phyloP scores from a whole-genome alignment of 2,113 vertebrate genomes.

The Coptodon rendalli region DNA sequence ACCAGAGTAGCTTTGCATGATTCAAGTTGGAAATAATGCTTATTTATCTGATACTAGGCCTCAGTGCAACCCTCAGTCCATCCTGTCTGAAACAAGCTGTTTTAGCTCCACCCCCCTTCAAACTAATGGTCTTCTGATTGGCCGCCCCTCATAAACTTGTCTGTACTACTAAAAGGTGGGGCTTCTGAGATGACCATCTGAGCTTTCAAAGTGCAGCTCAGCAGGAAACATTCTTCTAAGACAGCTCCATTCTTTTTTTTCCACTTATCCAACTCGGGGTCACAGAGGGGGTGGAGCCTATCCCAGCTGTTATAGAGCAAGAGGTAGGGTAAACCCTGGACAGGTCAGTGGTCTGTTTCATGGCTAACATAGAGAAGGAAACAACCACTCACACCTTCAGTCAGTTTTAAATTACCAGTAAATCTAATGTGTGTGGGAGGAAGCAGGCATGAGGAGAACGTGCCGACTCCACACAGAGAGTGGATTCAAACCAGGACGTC shows the following conservation, averaged over 20 bases:
- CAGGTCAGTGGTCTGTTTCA: not conserved
- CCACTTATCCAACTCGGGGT: not conserved
- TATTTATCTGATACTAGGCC: not conserved
- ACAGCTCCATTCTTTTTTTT: not conserved
- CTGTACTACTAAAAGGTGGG: not conserved
- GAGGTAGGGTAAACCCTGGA: not conserved
- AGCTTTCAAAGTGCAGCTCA: not conserved
- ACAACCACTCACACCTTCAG: not conserved
- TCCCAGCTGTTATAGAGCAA: not conserved
- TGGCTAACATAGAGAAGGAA: not conserved
- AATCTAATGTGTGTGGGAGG: not conserved
- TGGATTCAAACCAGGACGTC: not conserved
- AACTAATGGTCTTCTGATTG: not conserved
- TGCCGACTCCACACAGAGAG: not conserved
- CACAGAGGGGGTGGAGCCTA: not conserved
- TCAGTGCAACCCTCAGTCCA: not conserved
- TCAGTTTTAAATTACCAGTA: not conserved
- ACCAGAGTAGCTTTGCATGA: not conserved
- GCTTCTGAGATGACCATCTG: not conserved
- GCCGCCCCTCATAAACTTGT: not conserved
- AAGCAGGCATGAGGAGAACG: not conserved
- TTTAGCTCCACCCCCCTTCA: not conserved
- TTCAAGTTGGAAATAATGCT: not conserved
- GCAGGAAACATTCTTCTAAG: not conserved
- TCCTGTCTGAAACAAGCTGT: not conserved